Evolutionary conservation across 2,888 invertebrate species (phyloP).

Genomic region (Tenthredo notha): DNA sequence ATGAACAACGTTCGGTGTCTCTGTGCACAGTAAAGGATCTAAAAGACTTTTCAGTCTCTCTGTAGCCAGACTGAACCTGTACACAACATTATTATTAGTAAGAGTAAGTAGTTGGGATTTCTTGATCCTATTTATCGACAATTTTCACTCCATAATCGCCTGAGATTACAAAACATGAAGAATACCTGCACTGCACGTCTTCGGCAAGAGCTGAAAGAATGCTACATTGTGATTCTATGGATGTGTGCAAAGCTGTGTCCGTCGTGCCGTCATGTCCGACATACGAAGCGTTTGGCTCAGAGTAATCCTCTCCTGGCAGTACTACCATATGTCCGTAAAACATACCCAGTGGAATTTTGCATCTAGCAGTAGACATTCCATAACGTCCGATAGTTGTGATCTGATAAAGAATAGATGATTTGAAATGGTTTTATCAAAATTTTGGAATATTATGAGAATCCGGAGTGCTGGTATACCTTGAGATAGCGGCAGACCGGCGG

Average conservation of each 20-base stretch:
- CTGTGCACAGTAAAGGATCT: slow-evolving; percentile 88
- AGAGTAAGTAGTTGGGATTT: neutral
- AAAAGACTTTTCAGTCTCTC: slow-evolving; percentile 90
- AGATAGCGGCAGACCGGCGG: slow-evolving; percentile 93
- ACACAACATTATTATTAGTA: slow-evolving; percentile 46
- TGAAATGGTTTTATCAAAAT: neutral
- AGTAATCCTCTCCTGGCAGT: slow-evolving; percentile 81
- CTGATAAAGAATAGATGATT: slow-evolving; percentile 76
- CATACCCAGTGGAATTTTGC: slow-evolving; percentile 94
- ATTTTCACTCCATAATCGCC: neutral
- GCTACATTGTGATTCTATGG: slow-evolving; percentile 82
- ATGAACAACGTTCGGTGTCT: slow-evolving; percentile 90
- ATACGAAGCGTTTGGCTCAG: slow-evolving; percentile 71
- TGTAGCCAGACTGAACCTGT: slow-evolving; percentile 86
- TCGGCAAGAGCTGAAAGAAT: slow-evolving; percentile 87
- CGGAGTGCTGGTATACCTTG: slow-evolving; percentile 83
- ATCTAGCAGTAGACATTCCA: slow-evolving; percentile 94
- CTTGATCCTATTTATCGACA: neutral
- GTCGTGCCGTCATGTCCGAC: slow-evolving; percentile 69
- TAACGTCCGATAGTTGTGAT: slow-evolving; percentile 95
- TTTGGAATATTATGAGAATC: neutral
- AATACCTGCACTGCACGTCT: slow-evolving; percentile 88
- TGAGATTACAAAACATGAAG: slow-evolving; percentile 29
- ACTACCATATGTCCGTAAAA: slow-evolving; percentile 95
- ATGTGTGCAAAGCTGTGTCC: slow-evolving; percentile 70